A percentile compares a stretch with the other conserved stretches of the same genome.
Evolutionary conservation across 2,888 invertebrate genomes (phyloP).

Genomic region (Drosophila flavopinicola): DNA sequence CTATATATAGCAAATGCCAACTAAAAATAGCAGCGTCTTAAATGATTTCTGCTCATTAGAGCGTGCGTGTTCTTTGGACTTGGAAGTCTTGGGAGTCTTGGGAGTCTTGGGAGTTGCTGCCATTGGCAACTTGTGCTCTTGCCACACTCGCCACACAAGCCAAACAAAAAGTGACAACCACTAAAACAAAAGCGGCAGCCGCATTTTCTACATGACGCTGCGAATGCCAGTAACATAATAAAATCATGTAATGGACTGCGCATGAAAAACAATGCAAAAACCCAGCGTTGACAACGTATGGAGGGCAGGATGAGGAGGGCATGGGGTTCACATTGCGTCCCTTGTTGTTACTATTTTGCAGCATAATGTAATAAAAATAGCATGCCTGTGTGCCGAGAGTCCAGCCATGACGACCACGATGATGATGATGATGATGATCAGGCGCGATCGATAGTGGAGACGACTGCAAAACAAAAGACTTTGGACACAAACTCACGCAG

Average conservation of each 20-base stretch:
- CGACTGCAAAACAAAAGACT: conserved; percentile 74
- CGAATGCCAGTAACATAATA: conserved; percentile 79
- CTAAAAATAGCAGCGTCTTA: conserved; percentile 76
- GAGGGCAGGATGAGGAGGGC: background rate
- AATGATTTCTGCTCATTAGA: conserved; percentile 80
- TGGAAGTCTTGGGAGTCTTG: no score
- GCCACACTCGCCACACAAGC: conserved; percentile 60
- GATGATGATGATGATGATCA: conserved; percentile 64
- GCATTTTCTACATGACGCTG: conserved; percentile 79
- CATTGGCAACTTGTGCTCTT: conserved; percentile 17
- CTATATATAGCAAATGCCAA: conserved; percentile 76
- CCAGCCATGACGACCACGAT: conserved; percentile 46
- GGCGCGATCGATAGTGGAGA: conserved; percentile 72
- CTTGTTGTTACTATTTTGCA: conserved; percentile 79
- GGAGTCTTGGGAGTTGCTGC: conserved; percentile 33
- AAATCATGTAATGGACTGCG: conserved; percentile 80
- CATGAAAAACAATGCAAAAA: conserved; percentile 78
- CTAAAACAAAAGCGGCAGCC: conserved; percentile 76
- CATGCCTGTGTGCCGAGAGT: conserved; percentile 66
- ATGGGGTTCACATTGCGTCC: conserved; percentile 36
- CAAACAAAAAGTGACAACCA: conserved; percentile 77
- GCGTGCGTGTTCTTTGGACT: conserved; percentile 66
- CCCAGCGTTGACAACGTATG: conserved; percentile 67
- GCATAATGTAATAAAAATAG: conserved; percentile 79
- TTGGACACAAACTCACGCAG: conserved; percentile 79